Percentiles rank a stretch among this genome's conserved stretches.
phyloP scores from a whole-genome alignment of 2,797 vertebrate genomes.

The Falco biarmicus region DNA sequence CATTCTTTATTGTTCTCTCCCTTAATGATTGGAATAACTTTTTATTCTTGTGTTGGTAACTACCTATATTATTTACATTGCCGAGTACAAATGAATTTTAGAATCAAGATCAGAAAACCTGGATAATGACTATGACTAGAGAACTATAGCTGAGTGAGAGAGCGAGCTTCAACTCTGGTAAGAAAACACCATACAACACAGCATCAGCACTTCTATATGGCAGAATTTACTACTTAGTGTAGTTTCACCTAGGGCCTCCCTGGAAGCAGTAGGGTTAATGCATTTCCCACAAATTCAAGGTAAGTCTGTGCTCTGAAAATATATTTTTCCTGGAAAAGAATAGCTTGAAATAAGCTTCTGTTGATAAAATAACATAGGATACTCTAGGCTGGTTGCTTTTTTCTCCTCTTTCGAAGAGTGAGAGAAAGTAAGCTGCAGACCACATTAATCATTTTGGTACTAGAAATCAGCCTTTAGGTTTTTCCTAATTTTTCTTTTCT shows the following conservation, averaged over 20 bases:
- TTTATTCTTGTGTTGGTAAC: not conserved
- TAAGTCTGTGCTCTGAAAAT: not conserved
- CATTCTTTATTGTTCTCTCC: not conserved
- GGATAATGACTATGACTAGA: not conserved
- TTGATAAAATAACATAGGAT: not conserved
- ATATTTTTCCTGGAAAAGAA: not conserved
- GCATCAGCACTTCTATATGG: rapidly evolving
- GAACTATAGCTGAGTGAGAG: not conserved
- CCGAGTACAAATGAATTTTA: not conserved
- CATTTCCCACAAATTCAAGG: not conserved
- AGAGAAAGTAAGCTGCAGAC: not conserved
- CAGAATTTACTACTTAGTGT: not conserved
- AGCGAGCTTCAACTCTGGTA: not conserved
- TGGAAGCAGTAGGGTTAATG: not conserved
- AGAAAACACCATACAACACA: not conserved
- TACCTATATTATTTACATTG: not conserved
- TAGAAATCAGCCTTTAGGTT: not conserved
- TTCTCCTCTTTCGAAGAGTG: not conserved
- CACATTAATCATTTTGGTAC: not conserved
- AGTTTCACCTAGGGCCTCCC: not conserved
- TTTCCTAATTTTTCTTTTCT: not conserved
- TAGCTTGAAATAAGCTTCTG: not conserved
- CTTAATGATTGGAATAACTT: rapidly evolving
- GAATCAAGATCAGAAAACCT: not conserved
- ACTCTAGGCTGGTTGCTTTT: not conserved